Conservation (phyloP, 2,113 vertebrate species). For the Dipodomys merriami region DNA sequence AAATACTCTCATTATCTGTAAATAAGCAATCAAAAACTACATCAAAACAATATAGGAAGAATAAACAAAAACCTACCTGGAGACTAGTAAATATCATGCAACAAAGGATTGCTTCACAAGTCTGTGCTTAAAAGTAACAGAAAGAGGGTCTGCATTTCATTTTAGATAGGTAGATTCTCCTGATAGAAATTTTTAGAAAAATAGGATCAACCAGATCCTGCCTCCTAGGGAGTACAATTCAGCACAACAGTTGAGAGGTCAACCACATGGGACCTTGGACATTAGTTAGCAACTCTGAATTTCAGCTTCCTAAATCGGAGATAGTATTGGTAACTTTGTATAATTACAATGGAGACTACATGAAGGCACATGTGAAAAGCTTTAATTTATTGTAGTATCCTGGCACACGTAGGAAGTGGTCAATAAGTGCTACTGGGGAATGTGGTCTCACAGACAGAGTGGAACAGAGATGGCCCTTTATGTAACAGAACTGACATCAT, state of each 20-base stretch:
- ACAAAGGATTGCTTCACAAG: slow-evolving; percentile 1
- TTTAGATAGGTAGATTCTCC: not conserved
- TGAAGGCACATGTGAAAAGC: not conserved
- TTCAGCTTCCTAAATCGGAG: not conserved
- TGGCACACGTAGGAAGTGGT: not conserved
- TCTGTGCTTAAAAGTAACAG: slow-evolving; percentile 34
- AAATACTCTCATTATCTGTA: not conserved
- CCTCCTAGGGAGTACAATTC: no score
- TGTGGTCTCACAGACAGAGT: not conserved
- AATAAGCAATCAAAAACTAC: slow-evolving; percentile 25
- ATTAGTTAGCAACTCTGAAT: slow-evolving; percentile 46
- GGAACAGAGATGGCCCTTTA: not conserved
- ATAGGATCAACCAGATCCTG: no score
- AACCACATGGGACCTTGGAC: not conserved
- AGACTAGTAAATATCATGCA: slow-evolving; percentile 27
- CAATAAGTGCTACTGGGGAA: not conserved
- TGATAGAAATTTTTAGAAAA: slow-evolving; percentile 19
- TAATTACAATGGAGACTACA: not conserved
- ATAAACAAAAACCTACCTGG: not conserved
- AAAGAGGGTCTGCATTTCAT: not conserved
- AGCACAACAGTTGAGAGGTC: not conserved
- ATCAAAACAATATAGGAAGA: slow-evolving; percentile 36
- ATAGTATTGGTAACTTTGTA: slow-evolving; percentile 14
- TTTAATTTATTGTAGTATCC: not conserved
- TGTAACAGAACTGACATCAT: not conserved